Conservation (phyloP, 2,797 vertebrate genomes). For the Tauraco hartlaubi region DNA sequence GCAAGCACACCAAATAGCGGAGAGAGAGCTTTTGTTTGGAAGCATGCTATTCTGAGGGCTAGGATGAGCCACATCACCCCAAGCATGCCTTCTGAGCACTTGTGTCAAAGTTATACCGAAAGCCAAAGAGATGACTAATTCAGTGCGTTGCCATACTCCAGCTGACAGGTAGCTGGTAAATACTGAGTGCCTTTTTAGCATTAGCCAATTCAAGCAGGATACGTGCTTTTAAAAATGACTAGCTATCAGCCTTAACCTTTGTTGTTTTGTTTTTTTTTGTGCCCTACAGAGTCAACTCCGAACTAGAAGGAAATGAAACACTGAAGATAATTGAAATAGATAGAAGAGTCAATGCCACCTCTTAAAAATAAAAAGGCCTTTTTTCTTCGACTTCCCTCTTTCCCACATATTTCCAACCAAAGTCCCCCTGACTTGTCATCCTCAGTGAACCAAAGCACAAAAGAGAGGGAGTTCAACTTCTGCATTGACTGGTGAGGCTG, state of each 20-base stretch:
- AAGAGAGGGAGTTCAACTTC: conserved; percentile 17
- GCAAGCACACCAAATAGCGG: background rate
- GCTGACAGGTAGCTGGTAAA: background rate
- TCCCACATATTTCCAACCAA: conserved; percentile 48
- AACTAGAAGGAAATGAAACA: conserved; percentile 86
- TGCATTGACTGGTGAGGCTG: conserved; percentile 24
- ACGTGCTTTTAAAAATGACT: background rate
- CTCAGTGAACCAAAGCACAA: conserved; percentile 60
- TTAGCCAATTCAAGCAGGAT: background rate
- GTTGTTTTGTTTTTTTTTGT: conserved; percentile 44
- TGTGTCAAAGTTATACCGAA: background rate
- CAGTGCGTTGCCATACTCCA: background rate
- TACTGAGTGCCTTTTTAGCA: background rate
- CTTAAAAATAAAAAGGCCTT: conserved; percentile 80
- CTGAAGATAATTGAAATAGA: conserved; percentile 93
- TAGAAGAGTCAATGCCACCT: conserved; percentile 92
- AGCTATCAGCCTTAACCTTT: background rate
- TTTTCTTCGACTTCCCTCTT: background rate
- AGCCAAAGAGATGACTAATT: conserved; percentile 9
- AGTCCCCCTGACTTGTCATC: conserved; percentile 19
- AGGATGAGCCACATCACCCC: background rate
- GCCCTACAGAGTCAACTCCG: conserved; percentile 75
- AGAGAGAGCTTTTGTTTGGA: background rate
- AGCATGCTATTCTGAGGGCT: background rate
- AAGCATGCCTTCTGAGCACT: background rate